Conservation (phyloP, 1,140 invertebrate species). For the Achroia grisella region DNA sequence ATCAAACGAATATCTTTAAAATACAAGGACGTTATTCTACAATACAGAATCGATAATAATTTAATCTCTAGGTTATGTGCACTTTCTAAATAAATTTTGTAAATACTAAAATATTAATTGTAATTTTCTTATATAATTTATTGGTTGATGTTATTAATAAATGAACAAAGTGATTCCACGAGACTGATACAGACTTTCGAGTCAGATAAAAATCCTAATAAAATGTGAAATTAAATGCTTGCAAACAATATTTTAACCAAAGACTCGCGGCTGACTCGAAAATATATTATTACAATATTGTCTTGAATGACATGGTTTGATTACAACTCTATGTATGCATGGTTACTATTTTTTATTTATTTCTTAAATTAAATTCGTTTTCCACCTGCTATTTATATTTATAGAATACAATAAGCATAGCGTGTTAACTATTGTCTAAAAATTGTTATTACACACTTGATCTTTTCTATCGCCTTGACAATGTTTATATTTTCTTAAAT, state of each 20-base stretch:
- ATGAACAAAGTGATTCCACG: background rate
- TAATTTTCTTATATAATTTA: slow-evolving; percentile 1
- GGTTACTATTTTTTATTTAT: background rate
- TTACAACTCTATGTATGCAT: background rate
- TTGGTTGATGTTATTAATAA: background rate
- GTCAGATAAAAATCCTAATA: background rate
- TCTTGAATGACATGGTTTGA: background rate
- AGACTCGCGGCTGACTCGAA: background rate
- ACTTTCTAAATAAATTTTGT: slow-evolving; percentile 2
- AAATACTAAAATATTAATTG: background rate
- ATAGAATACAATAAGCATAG: too few species aligned
- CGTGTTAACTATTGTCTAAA: too few species aligned
- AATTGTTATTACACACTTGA: too few species aligned
- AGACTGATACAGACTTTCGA: background rate
- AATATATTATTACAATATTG: background rate
- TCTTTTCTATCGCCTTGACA: too few species aligned
- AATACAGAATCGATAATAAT: background rate
- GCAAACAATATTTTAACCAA: background rate
- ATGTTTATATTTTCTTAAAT: too few species aligned
- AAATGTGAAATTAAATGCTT: background rate
- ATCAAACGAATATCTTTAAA: background rate
- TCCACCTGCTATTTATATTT: too few species aligned
- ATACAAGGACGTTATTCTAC: too few species aligned
- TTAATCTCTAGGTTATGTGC: background rate
- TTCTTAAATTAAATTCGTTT: too few species aligned